Evolutionary conservation across 2,113 vertebrate genomes (phyloP).

Genomic region (Pseudorhombus dupliciocellatus): DNA sequence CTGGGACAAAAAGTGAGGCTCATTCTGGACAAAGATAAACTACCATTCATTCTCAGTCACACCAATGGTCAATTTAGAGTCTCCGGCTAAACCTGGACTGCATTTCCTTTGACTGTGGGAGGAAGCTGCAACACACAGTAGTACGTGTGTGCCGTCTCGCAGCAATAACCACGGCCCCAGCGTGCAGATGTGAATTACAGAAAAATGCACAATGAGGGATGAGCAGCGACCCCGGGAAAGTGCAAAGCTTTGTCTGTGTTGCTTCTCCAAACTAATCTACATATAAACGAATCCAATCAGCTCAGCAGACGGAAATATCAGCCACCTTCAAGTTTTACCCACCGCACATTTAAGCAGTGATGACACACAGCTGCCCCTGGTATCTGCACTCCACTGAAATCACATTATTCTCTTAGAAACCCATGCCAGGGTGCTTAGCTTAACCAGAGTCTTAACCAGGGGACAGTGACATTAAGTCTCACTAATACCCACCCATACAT

Average conservation of each 20-base stretch:
- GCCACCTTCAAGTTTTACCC: constrained; percentile 33
- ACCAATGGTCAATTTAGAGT: not conserved
- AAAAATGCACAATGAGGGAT: not conserved
- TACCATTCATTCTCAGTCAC: not conserved
- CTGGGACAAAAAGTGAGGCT: not conserved
- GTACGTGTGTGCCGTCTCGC: too few relatives aligned
- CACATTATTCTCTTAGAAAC: constrained; percentile 53
- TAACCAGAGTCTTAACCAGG: constrained; percentile 39
- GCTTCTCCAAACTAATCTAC: constrained; percentile 35
- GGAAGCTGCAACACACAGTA: too few relatives aligned
- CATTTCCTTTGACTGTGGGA: not conserved
- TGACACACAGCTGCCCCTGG: constrained; percentile 42
- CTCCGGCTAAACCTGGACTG: not conserved
- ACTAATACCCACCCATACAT: constrained; percentile 57
- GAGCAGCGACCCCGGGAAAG: not conserved
- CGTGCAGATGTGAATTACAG: not conserved
- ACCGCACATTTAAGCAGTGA: constrained; percentile 38
- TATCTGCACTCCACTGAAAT: constrained; percentile 42
- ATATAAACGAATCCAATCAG: constrained; percentile 43
- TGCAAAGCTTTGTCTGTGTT: constrained; percentile 5
- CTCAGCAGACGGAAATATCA: constrained; percentile 34
- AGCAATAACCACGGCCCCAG: too few relatives aligned
- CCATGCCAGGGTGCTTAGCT: constrained; percentile 44
- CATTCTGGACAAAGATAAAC: not conserved
- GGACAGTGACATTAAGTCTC: constrained; percentile 69